These are phyloP conservation scores for Thamnaconus septentrionalis DNA, from an alignment of 2,113 vertebrate genomes.

Conservation along the genomic window DNA sequence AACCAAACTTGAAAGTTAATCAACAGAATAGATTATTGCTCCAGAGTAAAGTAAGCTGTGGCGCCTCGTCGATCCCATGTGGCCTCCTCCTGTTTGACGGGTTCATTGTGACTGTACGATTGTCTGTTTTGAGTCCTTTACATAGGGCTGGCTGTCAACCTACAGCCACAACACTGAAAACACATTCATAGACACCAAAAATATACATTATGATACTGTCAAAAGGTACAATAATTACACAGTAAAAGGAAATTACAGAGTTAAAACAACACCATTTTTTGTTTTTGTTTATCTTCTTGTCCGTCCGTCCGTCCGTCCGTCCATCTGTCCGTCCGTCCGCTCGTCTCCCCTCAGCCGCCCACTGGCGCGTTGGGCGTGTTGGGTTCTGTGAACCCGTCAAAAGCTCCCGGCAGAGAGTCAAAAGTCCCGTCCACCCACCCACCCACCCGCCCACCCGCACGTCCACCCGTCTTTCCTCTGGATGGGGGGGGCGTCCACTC, in stretches of 20 bases:
- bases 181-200: constrained; percentile 97
- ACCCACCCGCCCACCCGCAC: constrained; percentile 77
- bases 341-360: constrained; percentile 57
- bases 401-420: constrained; percentile 88
- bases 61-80: constrained; percentile 58
- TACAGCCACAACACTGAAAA: constrained; percentile 95
- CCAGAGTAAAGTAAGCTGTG: constrained; percentile 78
- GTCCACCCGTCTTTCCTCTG: constrained; percentile 66
- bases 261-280: constrained; percentile 86
- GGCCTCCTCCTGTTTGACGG: constrained; percentile 61
- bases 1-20: constrained; percentile 77
- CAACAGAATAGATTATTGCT: constrained; percentile 94
- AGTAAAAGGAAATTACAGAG: constrained; percentile 84
- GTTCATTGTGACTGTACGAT: constrained; percentile 86
- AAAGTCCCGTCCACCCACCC: constrained; percentile 81
- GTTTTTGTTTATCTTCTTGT: constrained; percentile 69
- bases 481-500: constrained; percentile 81
- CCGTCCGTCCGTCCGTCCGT: constrained; percentile 18
- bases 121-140: constrained; percentile 96
- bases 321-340: constrained; percentile 66
- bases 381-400: constrained; percentile 63
- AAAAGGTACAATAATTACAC: constrained; percentile 99
- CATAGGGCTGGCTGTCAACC: constrained; percentile 82
- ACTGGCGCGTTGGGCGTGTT: constrained; percentile 34
- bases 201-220: constrained; percentile 96